Conservation (phyloP, 2,888 invertebrate genomes). For the Pammene aurita region DNA sequence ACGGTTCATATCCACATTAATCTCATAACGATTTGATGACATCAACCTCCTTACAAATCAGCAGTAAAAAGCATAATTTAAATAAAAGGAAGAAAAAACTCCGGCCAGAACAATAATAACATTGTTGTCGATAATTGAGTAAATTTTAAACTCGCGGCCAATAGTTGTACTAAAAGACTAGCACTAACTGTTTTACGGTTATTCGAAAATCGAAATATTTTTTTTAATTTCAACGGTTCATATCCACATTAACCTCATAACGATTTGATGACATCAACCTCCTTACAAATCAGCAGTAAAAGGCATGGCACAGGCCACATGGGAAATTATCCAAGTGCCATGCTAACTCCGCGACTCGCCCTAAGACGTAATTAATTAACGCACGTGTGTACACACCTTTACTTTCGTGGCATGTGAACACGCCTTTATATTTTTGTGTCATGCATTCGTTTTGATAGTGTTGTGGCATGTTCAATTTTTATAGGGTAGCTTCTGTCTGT, state of each 20-base stretch:
- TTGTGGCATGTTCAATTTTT: background rate
- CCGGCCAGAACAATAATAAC: too few relatives aligned
- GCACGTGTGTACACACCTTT: constrained; percentile 44
- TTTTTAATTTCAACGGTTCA: background rate
- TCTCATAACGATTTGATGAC: constrained; percentile 34
- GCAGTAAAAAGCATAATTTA: constrained; percentile 64
- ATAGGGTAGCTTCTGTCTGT: background rate
- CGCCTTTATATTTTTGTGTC: constrained; percentile 19
- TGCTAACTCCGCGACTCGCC: constrained; percentile 61
- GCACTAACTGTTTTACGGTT: too few relatives aligned
- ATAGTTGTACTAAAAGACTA: too few relatives aligned
- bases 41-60: constrained; percentile 34
- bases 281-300: constrained; percentile 47
- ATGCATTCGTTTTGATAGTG: constrained; percentile 2
- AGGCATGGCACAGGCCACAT: constrained; percentile 70
- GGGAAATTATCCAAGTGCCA: constrained; percentile 78
- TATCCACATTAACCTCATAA: constrained; percentile 36
- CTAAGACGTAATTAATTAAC: constrained; percentile 79
- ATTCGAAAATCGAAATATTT: background rate
- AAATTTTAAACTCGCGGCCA: too few relatives aligned
- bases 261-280: constrained; percentile 35
- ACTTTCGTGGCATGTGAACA: constrained; percentile 27
- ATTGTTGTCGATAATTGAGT: too few relatives aligned
- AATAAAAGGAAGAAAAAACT: too few relatives aligned
- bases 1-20: constrained; percentile 32